Evolutionary conservation across 37 sponge, comb jelly and placozoan genomes (phyloP).

Genomic region (Trichoplax adhaerens): DNA sequence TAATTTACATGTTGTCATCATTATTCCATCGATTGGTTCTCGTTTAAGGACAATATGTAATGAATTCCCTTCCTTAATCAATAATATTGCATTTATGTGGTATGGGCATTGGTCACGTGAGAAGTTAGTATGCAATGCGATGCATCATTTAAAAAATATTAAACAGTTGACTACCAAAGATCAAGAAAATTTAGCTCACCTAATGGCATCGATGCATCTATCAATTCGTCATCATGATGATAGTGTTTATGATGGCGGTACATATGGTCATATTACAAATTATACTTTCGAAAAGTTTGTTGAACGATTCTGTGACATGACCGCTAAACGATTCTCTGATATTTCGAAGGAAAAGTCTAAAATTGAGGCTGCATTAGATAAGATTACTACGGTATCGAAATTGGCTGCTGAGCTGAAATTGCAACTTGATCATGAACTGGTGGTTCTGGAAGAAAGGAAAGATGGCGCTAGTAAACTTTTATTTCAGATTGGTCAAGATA

Average conservation of each 20-base stretch:
- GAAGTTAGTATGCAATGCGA: conserved; percentile 45
- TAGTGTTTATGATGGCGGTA: no score
- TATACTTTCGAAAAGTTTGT: conserved; percentile 43
- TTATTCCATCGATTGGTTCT: not conserved
- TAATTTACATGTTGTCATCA: conserved; percentile 22
- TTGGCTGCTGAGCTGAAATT: conserved; percentile 22
- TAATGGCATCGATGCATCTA: conserved; percentile 45
- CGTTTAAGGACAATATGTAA: conserved; percentile 3
- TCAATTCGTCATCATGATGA: not conserved
- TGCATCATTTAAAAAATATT: conserved; percentile 45
- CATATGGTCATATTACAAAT: conserved; percentile 19
- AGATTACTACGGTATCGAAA: conserved; percentile 10
- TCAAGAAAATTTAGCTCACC: conserved; percentile 36
- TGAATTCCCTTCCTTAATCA: conserved; percentile 13
- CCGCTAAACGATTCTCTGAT: conserved; percentile 3
- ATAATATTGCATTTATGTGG: conserved; percentile 11
- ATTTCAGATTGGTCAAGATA: conserved; percentile 65
- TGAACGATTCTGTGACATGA: conserved; percentile 36
- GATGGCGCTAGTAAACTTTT: conserved; percentile 34
- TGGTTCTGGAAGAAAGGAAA: conserved; percentile 41
- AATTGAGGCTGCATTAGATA: conserved; percentile 16
- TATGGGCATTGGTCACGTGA: conserved; percentile 41
- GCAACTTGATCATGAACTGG: conserved; percentile 18
- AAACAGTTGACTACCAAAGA: not conserved
- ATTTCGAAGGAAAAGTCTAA: not conserved